phyloP scores from a whole-genome alignment of 2,113 vertebrate genomes.

The Grallaria varia region DNA sequence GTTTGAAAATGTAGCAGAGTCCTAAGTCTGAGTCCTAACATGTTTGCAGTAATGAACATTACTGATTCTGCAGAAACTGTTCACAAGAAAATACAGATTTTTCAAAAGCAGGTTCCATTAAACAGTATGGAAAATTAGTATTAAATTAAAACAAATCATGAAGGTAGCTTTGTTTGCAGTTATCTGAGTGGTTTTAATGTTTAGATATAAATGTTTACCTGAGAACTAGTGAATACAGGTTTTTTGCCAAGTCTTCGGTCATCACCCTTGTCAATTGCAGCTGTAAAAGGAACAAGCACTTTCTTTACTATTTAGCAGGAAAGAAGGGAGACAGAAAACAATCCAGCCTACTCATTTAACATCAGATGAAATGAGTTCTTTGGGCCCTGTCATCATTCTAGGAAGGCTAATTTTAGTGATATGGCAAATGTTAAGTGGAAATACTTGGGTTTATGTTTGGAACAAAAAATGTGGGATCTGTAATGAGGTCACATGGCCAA shows the following conservation, averaged over 20 bases:
- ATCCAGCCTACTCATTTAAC: background rate
- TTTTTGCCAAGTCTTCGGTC: slow-evolving; percentile 89
- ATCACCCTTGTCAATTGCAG: slow-evolving; percentile 93
- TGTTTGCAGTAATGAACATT: background rate
- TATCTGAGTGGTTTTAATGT: background rate
- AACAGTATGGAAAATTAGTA: background rate
- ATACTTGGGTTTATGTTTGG: background rate
- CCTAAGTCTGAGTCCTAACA: background rate
- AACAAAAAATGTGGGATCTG: background rate
- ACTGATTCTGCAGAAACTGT: background rate
- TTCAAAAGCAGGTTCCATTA: background rate
- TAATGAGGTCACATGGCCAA: background rate
- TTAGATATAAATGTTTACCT: slow-evolving; percentile 77
- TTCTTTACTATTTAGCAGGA: slow-evolving; percentile 27
- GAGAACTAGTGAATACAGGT: slow-evolving; percentile 89
- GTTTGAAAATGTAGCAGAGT: background rate
- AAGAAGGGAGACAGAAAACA: background rate
- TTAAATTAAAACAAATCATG: background rate
- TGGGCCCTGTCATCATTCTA: background rate
- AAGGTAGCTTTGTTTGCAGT: background rate
- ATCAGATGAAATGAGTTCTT: background rate
- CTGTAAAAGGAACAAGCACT: slow-evolving; percentile 70
- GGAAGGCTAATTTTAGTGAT: background rate
- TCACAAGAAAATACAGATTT: background rate
- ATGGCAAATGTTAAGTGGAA: background rate